These are phyloP conservation scores for Chondrilla cf. caribensis DNA, from an alignment of 37 sponge, comb jelly and placozoan species.

Conservation along the genomic window DNA sequence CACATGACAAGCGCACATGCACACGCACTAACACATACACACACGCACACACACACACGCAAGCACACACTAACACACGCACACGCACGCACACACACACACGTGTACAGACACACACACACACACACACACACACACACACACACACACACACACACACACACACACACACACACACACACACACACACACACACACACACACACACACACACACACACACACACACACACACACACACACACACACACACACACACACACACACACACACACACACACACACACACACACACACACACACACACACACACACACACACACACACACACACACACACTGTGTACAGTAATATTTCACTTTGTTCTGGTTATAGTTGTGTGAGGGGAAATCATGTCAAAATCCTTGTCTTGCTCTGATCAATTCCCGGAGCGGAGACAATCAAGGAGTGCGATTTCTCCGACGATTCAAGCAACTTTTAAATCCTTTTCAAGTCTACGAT, in stretches of 20 bases:
- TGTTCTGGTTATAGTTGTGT: conserved; percentile 50
- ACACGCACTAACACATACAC: background rate
- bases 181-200: too few species aligned
- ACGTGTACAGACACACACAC: background rate
- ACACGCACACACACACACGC: too few species aligned
- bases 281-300: background rate
- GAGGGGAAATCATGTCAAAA: conserved; percentile 46
- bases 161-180: too few species aligned
- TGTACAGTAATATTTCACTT: background rate
- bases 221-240: too few species aligned
- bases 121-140: too few species aligned
- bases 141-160: too few species aligned
- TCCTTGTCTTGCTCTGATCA: conserved; percentile 90
- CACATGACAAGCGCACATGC: background rate
- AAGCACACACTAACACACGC: too few species aligned
- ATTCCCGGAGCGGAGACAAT: conserved; percentile 95
- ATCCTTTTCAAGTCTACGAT: conserved; percentile 94
- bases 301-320: background rate
- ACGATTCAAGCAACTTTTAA: conserved; percentile 82
- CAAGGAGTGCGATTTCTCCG: conserved; percentile 92
- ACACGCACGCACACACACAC: background rate
- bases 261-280: background rate
- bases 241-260: background rate
- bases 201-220: background rate
- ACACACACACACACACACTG: background rate